Evolutionary conservation across 2,797 vertebrate species (phyloP), one percentile per base, ranked within the genome.

Genomic region (Chaenodraco wilsoni): DNA sequence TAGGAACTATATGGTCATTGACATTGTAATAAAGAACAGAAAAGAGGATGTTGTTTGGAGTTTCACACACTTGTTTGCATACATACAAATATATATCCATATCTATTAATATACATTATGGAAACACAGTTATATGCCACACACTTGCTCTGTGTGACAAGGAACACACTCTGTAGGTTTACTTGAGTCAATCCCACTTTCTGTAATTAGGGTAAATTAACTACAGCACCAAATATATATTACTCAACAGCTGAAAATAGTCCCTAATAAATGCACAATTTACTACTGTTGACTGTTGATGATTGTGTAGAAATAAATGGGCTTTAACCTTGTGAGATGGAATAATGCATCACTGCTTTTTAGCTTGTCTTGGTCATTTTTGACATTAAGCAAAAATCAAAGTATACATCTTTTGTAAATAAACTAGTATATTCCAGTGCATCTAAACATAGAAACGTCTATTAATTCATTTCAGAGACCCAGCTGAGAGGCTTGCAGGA

Each of bases 401-500:
- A 37, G 33, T 37, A 37, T 37, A 37, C 8, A 37, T 37, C 6
- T 37, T 37, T 37, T 37, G 6, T 37, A 37, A 37, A 37, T 37
- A 37, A 37, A 8, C 33, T 8, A 13, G 7, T 58, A 12, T 16
- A n/a, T 56, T n/a, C 13, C n/a, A 62, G 12, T 65, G 1, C 49
- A 2, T 55, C 49, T 10, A 41, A 68, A 78, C 48, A 66, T 46
- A 69, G 17, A 63, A 57, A 72, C 0, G 9, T 76, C 23, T 80
- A 17, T 79, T 70, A 54, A 43, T 31, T 69, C 46, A 15, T 73
- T 72, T 74, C 9, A 64, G 21, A 69, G 65, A 54, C 63, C 55
- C 66, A 27, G 11, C 46, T 69, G 57, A 43, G 69, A 70, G 60
- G 76, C 66, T 82, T 77, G 61, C 63, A 81, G 66, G 55, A 87